Conservation (phyloP, 2,888 invertebrate species). For the Thereva unica region DNA sequence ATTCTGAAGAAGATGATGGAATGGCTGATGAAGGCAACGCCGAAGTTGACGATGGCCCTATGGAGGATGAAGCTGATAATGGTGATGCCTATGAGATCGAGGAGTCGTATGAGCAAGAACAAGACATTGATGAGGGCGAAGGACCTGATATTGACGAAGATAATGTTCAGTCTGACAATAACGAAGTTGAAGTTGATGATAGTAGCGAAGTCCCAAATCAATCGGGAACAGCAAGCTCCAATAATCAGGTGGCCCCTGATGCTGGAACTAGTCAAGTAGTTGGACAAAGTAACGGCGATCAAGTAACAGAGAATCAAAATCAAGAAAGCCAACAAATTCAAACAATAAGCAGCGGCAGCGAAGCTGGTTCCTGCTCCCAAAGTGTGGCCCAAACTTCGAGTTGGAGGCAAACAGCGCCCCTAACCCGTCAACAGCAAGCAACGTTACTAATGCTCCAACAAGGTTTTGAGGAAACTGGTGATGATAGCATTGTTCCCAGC, state of each 20-base stretch:
- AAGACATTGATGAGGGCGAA: slow-evolving; percentile 64
- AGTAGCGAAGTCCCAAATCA: slow-evolving; percentile 68
- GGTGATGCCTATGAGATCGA: slow-evolving; percentile 65
- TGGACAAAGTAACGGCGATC: slow-evolving; percentile 49
- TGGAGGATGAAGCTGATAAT: slow-evolving; percentile 62
- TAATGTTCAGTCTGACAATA: slow-evolving; percentile 63
- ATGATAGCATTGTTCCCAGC: slow-evolving; percentile 81
- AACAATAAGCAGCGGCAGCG: slow-evolving; percentile 77
- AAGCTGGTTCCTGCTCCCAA: slow-evolving; percentile 54
- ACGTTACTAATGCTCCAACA: slow-evolving; percentile 49
- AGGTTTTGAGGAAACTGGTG: slow-evolving; percentile 58
- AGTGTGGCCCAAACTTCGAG: slow-evolving; percentile 25
- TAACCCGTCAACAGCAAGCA: slow-evolving; percentile 52
- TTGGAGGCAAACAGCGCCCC: slow-evolving; percentile 52
- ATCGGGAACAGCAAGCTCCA: slow-evolving; percentile 55
- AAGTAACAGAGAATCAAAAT: slow-evolving; percentile 47
- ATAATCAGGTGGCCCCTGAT: slow-evolving; percentile 59
- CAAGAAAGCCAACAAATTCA: slow-evolving; percentile 65
- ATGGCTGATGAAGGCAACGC: slow-evolving; percentile 63
- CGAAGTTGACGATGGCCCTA: slow-evolving; percentile 60
- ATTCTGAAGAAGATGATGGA: slow-evolving; percentile 73
- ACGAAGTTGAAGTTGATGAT: slow-evolving; percentile 69
- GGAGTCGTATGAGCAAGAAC: slow-evolving; percentile 58
- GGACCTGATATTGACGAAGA: slow-evolving; percentile 60
- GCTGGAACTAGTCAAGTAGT: slow-evolving; percentile 48